Conservation (phyloP, 2,797 vertebrate species). For the Nyctibius grandis region DNA sequence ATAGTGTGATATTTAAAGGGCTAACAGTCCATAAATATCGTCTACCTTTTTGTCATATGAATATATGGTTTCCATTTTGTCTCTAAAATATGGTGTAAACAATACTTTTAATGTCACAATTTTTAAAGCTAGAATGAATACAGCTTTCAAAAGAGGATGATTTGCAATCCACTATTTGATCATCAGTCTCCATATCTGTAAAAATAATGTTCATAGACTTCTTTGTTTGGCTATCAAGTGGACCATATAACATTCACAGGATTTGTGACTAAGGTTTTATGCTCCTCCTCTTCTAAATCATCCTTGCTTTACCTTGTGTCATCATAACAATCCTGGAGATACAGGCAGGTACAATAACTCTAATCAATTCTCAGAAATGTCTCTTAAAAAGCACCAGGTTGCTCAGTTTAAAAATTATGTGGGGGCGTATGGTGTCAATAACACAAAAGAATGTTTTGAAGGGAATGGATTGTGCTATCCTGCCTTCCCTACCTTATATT, state of each 20-base stretch:
- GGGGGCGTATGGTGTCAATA: neutral
- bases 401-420: neutral
- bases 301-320: neutral
- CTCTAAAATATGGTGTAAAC: constrained; percentile 17
- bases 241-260: neutral
- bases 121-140: neutral
- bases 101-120: neutral
- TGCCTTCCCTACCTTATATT: neutral
- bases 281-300: neutral
- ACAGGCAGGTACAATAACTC: neutral
- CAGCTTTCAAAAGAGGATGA: constrained; percentile 9
- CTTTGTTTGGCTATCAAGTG: neutral
- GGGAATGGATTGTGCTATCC: neutral
- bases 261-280: neutral
- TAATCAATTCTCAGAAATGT: neutral
- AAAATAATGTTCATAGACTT: neutral
- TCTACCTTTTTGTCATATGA: neutral
- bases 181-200: neutral
- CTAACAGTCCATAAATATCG: constrained; percentile 16
- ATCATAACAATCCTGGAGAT: neutral
- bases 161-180: neutral
- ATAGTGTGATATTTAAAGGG: neutral
- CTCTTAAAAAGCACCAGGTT: neutral
- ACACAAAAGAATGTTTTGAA: neutral
- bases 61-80: neutral